A percentile compares a stretch with the other conserved stretches of the same genome.
These are phyloP conservation scores for Phallusia fumigata DNA, from an alignment of 23 tunicate species.

Conservation along the genomic window DNA sequence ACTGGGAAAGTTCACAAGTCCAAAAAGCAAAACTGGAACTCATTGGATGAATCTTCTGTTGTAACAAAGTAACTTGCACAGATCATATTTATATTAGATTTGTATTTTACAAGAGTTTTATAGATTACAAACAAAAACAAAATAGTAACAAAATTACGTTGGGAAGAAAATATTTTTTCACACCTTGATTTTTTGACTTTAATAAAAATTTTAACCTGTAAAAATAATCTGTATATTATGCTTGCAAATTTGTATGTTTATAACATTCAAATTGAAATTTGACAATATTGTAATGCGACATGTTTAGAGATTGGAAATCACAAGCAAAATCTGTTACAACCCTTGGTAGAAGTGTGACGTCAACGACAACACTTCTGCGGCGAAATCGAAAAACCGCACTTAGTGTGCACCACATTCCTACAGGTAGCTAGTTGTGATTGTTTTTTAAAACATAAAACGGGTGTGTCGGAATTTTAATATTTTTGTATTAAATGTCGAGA, in stretches of 20 bases:
- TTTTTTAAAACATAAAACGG: no score
- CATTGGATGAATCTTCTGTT: neutral
- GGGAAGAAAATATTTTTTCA: no score
- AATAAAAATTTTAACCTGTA: no score
- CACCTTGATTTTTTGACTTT: no score
- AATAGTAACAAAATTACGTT: neutral
- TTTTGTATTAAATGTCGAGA: no score
- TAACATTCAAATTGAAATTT: no score
- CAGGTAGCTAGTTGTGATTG: constrained; percentile 21
- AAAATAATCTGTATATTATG: no score
- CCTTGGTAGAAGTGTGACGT: neutral
- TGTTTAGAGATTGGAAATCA: neutral
- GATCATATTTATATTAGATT: neutral
- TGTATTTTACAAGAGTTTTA: neutral
- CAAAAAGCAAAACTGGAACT: constrained; percentile 29
- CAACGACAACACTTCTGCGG: constrained; percentile 4
- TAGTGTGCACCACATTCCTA: constrained; percentile 40
- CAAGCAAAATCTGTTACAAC: neutral
- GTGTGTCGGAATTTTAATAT: no score
- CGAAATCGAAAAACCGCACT: constrained; percentile 31
- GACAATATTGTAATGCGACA: neutral
- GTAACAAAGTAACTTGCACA: neutral
- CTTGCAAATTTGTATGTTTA: no score
- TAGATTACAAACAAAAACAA: neutral
- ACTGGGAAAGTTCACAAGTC: constrained; percentile 22